These are phyloP conservation scores for Cataglyphis albicans DNA, from an alignment of 2,888 invertebrate genomes.

Conservation along the genomic window DNA sequence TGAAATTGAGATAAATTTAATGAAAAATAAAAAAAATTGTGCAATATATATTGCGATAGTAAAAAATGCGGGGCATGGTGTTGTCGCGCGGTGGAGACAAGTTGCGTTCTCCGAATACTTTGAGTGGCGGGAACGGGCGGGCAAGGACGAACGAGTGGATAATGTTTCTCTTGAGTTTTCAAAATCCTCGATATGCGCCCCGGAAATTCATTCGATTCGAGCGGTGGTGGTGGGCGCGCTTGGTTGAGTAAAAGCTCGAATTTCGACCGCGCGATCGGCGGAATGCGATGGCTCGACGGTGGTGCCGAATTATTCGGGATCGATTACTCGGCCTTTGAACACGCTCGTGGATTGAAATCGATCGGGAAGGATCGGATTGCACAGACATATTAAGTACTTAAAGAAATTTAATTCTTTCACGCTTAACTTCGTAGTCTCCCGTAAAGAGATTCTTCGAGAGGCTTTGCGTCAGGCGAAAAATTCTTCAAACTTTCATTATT, in stretches of 20 bases:
- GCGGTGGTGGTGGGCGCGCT: neutral
- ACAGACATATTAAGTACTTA: conserved; percentile 32
- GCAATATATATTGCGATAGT: conserved; percentile 86
- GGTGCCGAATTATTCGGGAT: neutral
- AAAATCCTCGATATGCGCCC: conserved; percentile 61
- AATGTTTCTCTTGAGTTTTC: conserved; percentile 68
- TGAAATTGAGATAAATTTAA: conserved; percentile 85
- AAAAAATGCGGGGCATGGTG: conserved; percentile 77
- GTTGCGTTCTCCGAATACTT: conserved; percentile 76
- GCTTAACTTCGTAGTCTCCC: neutral
- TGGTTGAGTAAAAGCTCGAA: conserved; percentile 34
- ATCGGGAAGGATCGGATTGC: neutral
- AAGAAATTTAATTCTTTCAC: conserved; percentile 22
- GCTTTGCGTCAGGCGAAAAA: neutral
- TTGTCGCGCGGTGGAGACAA: conserved; percentile 80
- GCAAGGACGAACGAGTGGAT: conserved; percentile 63
- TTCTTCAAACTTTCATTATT: neutral
- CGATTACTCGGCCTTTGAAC: neutral
- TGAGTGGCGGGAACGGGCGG: conserved; percentile 49
- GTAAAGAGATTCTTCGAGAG: neutral
- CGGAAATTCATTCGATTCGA: conserved; percentile 44
- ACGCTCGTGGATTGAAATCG: neutral
- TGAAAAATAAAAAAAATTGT: conserved; percentile 79
- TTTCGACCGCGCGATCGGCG: conserved; percentile 14
- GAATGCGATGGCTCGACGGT: conserved; percentile 29